Percentiles rank a stretch among this genome's conserved stretches.
Conservation (phyloP, 2,888 invertebrate genomes). For the Acrobasis consociella region DNA sequence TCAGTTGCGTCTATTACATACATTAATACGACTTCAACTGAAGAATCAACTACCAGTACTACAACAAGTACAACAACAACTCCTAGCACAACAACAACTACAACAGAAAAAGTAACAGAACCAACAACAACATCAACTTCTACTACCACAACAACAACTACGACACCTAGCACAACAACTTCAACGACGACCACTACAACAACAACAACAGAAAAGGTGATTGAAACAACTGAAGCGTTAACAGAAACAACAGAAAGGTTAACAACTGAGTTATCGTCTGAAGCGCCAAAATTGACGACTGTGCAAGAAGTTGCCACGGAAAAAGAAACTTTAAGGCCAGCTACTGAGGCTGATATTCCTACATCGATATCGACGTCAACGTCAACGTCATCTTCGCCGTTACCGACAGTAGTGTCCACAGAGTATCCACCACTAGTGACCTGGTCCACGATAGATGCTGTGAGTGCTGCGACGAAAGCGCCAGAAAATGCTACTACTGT, state of each 20-base stretch:
- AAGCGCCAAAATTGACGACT: conserved; percentile 40
- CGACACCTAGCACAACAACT: conserved; percentile 40
- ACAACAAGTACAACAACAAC: conserved; percentile 38
- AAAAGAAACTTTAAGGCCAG: conserved; percentile 48
- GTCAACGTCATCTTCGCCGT: conserved; percentile 28
- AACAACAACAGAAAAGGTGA: conserved; percentile 33
- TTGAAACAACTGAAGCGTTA: conserved; percentile 32
- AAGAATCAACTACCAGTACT: conserved; percentile 43
- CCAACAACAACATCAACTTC: conserved; percentile 46
- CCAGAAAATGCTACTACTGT: conserved; percentile 52
- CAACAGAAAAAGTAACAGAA: conserved; percentile 40
- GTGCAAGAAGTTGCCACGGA: conserved; percentile 42
- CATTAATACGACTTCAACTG: conserved; percentile 59
- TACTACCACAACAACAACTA: conserved; percentile 41
- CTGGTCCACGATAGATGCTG: conserved; percentile 55
- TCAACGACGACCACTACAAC: conserved; percentile 39
- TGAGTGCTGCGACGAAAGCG: conserved; percentile 45
- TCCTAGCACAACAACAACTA: conserved; percentile 29
- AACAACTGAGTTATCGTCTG: conserved; percentile 29
- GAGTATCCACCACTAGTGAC: conserved; percentile 39
- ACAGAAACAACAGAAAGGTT: conserved; percentile 23
- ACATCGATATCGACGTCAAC: conserved; percentile 32
- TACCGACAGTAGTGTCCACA: conserved; percentile 32
- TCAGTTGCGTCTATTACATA: conserved; percentile 63
- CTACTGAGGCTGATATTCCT: conserved; percentile 46